These are phyloP conservation scores for Drosophila subsilvestris DNA, from an alignment of 2,888 invertebrate species.

Conservation along the genomic window DNA sequence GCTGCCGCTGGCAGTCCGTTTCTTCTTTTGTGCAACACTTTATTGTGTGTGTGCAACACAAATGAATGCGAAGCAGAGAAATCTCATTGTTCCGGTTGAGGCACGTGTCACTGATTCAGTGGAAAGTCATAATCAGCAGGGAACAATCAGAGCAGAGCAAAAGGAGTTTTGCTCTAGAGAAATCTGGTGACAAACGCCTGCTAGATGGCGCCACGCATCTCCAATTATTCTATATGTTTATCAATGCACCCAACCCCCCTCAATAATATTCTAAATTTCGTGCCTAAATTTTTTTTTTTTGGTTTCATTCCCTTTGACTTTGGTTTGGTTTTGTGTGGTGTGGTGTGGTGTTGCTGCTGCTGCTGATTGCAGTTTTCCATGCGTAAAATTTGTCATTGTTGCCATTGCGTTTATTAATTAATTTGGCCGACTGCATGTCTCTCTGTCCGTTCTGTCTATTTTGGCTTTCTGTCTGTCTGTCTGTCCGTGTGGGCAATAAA, in stretches of 20 bases:
- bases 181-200: too few species aligned
- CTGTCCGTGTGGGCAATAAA: slow-evolving; percentile 58
- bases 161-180: background rate
- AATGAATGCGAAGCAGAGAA: background rate
- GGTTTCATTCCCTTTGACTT: slow-evolving; percentile 42
- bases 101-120: background rate
- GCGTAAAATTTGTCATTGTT: slow-evolving; percentile 78
- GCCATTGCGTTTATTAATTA: slow-evolving; percentile 74
- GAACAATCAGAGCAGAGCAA: background rate
- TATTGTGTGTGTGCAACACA: background rate
- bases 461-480: too few species aligned
- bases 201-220: slow-evolving; percentile 42
- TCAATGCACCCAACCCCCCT: slow-evolving; percentile 24
- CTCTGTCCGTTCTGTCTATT: slow-evolving; percentile 15
- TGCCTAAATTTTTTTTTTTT: slow-evolving; percentile 1
- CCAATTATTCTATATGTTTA: slow-evolving; percentile 47
- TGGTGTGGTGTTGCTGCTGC: slow-evolving; percentile 28
- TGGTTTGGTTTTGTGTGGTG: slow-evolving; percentile 47
- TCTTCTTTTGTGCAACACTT: background rate
- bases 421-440: slow-evolving; percentile 59
- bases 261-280: background rate
- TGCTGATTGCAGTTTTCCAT: slow-evolving; percentile 64
- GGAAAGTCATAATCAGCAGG: background rate
- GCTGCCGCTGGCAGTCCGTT: background rate
- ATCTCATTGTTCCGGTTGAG: background rate